A percentile compares a stretch with the other conserved stretches of the same genome.
phyloP scores from a whole-genome alignment of 2,888 invertebrate genomes.

The Leptinotarsa haldemani region DNA sequence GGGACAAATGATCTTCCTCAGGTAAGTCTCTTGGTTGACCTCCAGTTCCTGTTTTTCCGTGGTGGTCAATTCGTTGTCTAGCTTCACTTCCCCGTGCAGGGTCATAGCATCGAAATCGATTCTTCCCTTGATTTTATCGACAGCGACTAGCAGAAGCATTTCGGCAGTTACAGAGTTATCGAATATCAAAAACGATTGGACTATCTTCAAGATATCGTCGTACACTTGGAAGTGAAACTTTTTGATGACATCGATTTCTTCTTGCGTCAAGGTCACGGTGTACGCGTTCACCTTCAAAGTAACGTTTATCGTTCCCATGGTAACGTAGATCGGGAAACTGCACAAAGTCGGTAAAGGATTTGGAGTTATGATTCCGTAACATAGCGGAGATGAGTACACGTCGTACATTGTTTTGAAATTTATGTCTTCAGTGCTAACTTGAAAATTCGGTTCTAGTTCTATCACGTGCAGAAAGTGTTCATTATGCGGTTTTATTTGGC shows the following conservation, averaged over 20 bases:
- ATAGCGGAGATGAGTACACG: conserved; percentile 67
- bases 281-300: conserved; percentile 68
- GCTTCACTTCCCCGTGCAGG: conserved; percentile 64
- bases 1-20: conserved; percentile 83
- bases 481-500: conserved; percentile 59
- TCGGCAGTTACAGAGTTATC: conserved; percentile 68
- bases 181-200: conserved; percentile 72
- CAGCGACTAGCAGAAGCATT: conserved; percentile 67
- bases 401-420: conserved; percentile 70
- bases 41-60: conserved; percentile 67
- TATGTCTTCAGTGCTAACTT: conserved; percentile 61
- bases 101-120: conserved; percentile 75
- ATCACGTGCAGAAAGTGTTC: conserved; percentile 71
- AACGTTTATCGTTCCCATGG: conserved; percentile 72
- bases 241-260: conserved; percentile 69
- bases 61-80: conserved; percentile 64
- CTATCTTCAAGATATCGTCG: conserved; percentile 74
- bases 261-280: conserved; percentile 63
- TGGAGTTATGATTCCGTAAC: conserved; percentile 75
- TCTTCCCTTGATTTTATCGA: conserved; percentile 55
- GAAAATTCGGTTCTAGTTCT: conserved; percentile 69
- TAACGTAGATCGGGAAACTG: conserved; percentile 80
- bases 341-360: conserved; percentile 73
- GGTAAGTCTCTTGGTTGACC: conserved; percentile 73
- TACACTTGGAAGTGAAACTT: conserved; percentile 83